phyloP scores from a whole-genome alignment of 1,140 invertebrate species.

The Mylabris phalerata region DNA sequence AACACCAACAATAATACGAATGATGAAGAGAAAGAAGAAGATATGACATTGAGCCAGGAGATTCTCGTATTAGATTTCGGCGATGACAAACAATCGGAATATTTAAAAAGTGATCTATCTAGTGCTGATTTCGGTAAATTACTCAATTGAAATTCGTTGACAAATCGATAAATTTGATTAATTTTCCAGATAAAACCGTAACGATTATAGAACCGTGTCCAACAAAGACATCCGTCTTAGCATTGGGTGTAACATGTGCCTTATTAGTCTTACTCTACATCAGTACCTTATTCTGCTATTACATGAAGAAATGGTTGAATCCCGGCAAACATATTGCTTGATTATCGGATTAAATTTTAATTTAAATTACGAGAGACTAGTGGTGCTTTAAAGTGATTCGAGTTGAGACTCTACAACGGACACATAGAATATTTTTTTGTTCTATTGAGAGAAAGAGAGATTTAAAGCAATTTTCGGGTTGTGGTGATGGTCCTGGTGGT shows the following conservation, averaged over 20 bases:
- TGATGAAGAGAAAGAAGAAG: constrained; percentile 61
- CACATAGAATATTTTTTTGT: too few relatives aligned
- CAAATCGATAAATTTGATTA: constrained; percentile 17
- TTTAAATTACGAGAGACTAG: too few relatives aligned
- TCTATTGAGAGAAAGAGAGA: too few relatives aligned
- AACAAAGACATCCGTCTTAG: constrained; percentile 80
- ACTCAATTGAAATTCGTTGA: constrained; percentile 6
- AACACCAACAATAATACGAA: constrained; percentile 48
- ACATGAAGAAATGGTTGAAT: constrained; percentile 83
- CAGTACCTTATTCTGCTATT: constrained; percentile 81
- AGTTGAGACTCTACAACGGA: too few relatives aligned
- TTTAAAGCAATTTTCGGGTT: too few relatives aligned
- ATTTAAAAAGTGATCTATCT: constrained; percentile 62
- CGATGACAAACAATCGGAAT: constrained; percentile 78
- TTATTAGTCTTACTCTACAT: constrained; percentile 85
- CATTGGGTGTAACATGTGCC: constrained; percentile 81
- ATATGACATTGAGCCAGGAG: constrained; percentile 91
- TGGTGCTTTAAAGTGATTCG: too few relatives aligned
- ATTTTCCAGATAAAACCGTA: constrained; percentile 71
- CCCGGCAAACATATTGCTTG: constrained; percentile 72
- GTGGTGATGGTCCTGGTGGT: constrained; percentile 10
- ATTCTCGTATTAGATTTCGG: constrained; percentile 87
- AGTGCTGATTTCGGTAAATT: constrained; percentile 71
- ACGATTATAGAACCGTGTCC: constrained; percentile 82
- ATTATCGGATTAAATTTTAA: too few relatives aligned